A percentile compares a stretch with the other conserved stretches of the same genome.
Conservation (phyloP, 2,888 invertebrate genomes). For the Synergus japonicus region DNA sequence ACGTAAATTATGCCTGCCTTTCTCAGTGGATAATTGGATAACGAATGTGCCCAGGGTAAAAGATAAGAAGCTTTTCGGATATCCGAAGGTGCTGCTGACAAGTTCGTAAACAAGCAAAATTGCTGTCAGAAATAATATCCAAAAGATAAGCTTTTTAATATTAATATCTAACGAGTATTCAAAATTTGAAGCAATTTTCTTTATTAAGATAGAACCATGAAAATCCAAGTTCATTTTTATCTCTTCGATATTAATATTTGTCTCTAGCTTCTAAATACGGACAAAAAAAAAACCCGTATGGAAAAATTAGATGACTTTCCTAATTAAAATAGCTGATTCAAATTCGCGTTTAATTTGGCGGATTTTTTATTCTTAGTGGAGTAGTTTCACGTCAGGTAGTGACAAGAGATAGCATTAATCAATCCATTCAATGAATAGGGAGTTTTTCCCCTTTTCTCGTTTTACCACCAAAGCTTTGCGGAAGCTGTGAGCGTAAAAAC, state of each 20-base stretch:
- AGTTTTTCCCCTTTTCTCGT: slow-evolving; percentile 4
- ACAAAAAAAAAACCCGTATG: too few relatives aligned
- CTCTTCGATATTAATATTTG: background rate
- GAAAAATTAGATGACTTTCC: too few relatives aligned
- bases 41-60: slow-evolving; percentile 6
- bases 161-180: background rate
- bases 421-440: slow-evolving; percentile 26
- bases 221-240: background rate
- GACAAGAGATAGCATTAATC: slow-evolving; percentile 21
- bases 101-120: slow-evolving; percentile 30
- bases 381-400: background rate
- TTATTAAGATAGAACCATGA: too few relatives aligned
- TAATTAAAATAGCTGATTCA: background rate
- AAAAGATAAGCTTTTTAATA: background rate
- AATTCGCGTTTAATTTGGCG: background rate
- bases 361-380: background rate
- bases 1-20: slow-evolving; percentile 12
- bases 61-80: slow-evolving; percentile 34
- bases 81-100: slow-evolving; percentile 18
- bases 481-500: slow-evolving; percentile 12
- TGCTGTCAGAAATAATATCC: slow-evolving; percentile 10
- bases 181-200: background rate
- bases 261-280: too few relatives aligned
- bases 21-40: slow-evolving; percentile 18
- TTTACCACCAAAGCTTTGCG: background rate